phyloP scores from a whole-genome alignment of 1,140 invertebrate species.

The Paracyclopina nana region DNA sequence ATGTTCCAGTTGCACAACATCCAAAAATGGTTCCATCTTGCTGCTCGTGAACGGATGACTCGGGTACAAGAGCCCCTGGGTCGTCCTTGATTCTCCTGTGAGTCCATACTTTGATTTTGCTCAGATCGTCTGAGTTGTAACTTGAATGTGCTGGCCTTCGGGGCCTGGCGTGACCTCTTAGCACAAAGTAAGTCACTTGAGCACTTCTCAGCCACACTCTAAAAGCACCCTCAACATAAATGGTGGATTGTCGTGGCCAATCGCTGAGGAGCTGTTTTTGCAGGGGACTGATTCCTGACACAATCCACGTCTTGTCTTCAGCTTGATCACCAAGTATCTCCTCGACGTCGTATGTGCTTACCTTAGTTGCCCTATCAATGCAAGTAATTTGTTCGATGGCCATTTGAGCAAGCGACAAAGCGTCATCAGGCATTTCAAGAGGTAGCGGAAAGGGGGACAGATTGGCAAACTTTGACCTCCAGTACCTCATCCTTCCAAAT shows the following conservation, averaged over 20 bases:
- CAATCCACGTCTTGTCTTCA: slow-evolving; percentile 79
- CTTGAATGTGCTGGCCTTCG: slow-evolving; percentile 25
- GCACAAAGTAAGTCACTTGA: slow-evolving; percentile 60
- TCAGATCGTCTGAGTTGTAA: slow-evolving; percentile 41
- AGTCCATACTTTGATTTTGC: slow-evolving; percentile 16
- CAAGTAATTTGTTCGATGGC: slow-evolving; percentile 66
- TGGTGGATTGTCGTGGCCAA: slow-evolving; percentile 41
- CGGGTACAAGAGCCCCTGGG: slow-evolving; percentile 19
- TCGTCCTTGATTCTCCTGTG: slow-evolving; percentile 24
- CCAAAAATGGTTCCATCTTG: slow-evolving; percentile 73
- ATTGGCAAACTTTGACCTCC: slow-evolving; percentile 93
- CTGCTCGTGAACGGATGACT: slow-evolving; percentile 64
- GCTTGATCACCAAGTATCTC: slow-evolving; percentile 37
- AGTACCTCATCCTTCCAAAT: slow-evolving; percentile 89
- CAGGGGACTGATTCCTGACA: slow-evolving; percentile 63
- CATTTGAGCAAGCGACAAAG: slow-evolving; percentile 55
- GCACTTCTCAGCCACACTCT: slow-evolving; percentile 52
- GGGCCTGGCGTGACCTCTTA: slow-evolving; percentile 42
- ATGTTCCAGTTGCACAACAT: slow-evolving; percentile 62
- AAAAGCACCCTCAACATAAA: slow-evolving; percentile 74
- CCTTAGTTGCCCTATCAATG: slow-evolving; percentile 51
- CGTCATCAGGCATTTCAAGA: slow-evolving; percentile 44
- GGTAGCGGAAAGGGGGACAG: slow-evolving; percentile 72
- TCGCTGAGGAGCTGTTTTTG: slow-evolving; percentile 52
- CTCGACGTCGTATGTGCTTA: slow-evolving; percentile 43